Base-by-base conservation (phyloP, 2,888 invertebrate species). In the Brenthis daphne region DNA sequence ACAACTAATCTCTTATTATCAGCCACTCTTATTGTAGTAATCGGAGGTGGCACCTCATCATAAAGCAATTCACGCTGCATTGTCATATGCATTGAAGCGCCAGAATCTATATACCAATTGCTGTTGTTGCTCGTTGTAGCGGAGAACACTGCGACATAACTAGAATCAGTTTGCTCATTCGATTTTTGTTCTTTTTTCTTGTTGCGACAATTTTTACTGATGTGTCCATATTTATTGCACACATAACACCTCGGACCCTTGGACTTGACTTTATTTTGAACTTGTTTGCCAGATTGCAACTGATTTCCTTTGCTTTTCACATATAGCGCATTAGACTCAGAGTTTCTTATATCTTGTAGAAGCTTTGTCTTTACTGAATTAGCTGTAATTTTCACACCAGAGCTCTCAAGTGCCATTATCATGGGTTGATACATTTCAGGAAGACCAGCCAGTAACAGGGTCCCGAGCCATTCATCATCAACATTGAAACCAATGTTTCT, bases 381-480 rank as follows among this genome's bases (percentile, higher is more conserved):
- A 53, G 53, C 66, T 48, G 55, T 24, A 20, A 67, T 57, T 57
- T 16, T n/a, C 33, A 64, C 16, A 55, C 68, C 60, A 1, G 58
- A 65, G 16, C 64, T 68, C 58, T 68, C 54, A n/a, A 65, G 8
- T 0, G 67, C 74, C 69, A 74, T 71, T n/a, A 73, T 71, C 73
- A 75, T 75, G 1, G 73, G 74, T 55, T 68, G 64, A 33, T 74
- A 75, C 0, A n/a, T 6, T 4, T 75, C 24, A 0, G 76, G 76
- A 43, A 77, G 55, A 13, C 74, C 76, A 16, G 76, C 71, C 4
- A 76, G 58, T 29, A 75, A 20, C 24, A 76, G 48, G 11, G 75
- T 76, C 0, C 75, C 76, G 0, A 75, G 57, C 75, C 77, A 77
- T 57, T 77, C 75, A 63, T 77, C 76, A 48, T 69, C 63, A 0